A percentile compares a stretch with the other conserved stretches of the same genome.
phyloP scores from a whole-genome alignment of 2,113 vertebrate genomes.

The Nicator chloris region DNA sequence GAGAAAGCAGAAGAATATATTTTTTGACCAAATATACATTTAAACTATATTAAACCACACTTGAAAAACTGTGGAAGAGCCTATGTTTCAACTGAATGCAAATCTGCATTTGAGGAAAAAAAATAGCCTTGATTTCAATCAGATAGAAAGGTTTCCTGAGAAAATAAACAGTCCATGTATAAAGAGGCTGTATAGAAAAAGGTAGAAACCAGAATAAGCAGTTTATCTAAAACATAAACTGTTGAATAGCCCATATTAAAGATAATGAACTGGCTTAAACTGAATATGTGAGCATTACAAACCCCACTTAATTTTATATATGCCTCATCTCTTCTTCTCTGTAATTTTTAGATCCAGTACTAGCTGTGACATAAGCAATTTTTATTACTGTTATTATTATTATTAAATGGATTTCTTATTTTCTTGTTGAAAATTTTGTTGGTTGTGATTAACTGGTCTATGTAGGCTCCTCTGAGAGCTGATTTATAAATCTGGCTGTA shows the following conservation, averaged over 20 bases:
- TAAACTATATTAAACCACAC: background rate
- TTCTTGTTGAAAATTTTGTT: background rate
- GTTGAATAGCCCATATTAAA: background rate
- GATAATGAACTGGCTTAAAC: background rate
- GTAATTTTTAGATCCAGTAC: background rate
- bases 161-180: background rate
- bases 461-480: background rate
- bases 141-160: background rate
- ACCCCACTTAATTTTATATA: background rate
- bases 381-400: background rate
- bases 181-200: background rate
- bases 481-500: background rate
- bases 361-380: background rate
- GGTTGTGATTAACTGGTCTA: background rate
- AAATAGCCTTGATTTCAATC: background rate
- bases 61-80: background rate
- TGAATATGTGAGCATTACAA: background rate
- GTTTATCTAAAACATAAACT: background rate
- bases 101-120: background rate
- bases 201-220: background rate
- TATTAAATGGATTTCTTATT: background rate
- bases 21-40: background rate
- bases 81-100: background rate
- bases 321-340: background rate
- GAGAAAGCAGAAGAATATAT: background rate